These are phyloP conservation scores for Lasioglossum baleicum DNA, from an alignment of 1,140 invertebrate genomes.

Conservation along the genomic window DNA sequence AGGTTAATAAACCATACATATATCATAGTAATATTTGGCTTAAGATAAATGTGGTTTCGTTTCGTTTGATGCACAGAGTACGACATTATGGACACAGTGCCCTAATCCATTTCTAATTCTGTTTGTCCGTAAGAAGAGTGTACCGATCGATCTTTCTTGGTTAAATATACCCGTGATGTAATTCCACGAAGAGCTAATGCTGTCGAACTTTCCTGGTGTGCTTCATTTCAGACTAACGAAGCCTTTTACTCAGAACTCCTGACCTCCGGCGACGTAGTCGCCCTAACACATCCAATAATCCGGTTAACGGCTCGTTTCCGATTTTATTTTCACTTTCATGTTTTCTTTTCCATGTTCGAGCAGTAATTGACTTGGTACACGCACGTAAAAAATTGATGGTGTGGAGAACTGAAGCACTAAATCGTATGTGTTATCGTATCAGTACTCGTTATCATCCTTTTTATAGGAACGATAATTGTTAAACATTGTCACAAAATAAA, in stretches of 20 bases:
- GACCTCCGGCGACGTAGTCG: constrained; percentile 30
- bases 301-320: constrained; percentile 25
- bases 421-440: too few relatives aligned
- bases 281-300: constrained; percentile 30
- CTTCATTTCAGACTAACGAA: constrained; percentile 38
- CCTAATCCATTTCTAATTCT: background rate
- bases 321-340: constrained; percentile 24
- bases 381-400: too few relatives aligned
- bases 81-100: too few relatives aligned
- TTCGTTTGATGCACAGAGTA: too few relatives aligned
- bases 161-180: constrained; percentile 1
- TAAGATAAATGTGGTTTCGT: too few relatives aligned
- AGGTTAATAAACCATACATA: too few relatives aligned
- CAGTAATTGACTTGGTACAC: background rate
- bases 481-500: too few relatives aligned
- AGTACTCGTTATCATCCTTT: too few relatives aligned
- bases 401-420: too few relatives aligned
- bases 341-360: background rate
- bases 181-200: constrained; percentile 34
- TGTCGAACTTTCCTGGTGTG: constrained; percentile 39
- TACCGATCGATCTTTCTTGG: constrained; percentile 21
- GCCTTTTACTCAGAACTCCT: constrained; percentile 44
- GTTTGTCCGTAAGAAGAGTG: background rate
- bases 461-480: too few relatives aligned
- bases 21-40: too few relatives aligned